Evolutionary conservation across 2,113 vertebrate species (phyloP), one percentile per base, ranked within the genome.

Genomic region (Heterochromis multidens): DNA sequence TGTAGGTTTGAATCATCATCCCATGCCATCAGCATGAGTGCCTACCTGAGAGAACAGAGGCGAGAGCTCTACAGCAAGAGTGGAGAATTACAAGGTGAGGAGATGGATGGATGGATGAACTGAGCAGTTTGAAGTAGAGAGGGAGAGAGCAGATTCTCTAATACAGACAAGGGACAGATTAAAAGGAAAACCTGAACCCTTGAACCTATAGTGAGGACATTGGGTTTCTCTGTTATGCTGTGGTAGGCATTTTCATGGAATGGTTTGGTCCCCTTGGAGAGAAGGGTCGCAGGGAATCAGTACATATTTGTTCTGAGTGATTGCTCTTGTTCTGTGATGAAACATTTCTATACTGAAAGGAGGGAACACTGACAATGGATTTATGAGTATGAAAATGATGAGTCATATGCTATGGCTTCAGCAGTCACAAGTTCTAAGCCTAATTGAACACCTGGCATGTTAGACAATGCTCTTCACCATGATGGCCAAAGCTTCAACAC

Each of bases 21-120:
- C 63, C 99, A 99, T 23, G 99, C 99, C 74, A 99, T 99, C 88
- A 99, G 98, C 85, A 99, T 99, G 99, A 99, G 98, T 2, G 98
- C 99, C 70, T 99, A 99, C 86, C 86, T 99, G 93, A 92, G 98
- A 35, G 99, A 99, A 91, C 99, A 99, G 96, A 95, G 99, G 49
- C 91, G 98, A 89, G 99, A 99, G 85, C 97, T 99, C 5, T 99
- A 99, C 94, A 99, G 98, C 95, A 97, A 98, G 89, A 99, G 98
- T n/a, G 99, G 99, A 86, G 98, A 99, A 87, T 96, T 99, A 52
- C 98, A 99, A 97, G 99, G 99, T 99, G 83, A 82, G 97, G 76
- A 87, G 58, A 35, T 7, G 17, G 43, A 14, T 7, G 16, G 59
- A 31, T 60, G 35, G 60, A 37, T 27, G 31, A 13, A 37, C 70